Base-by-base conservation (phyloP, 2,797 vertebrate genomes). In the Sebastiscus tertius region DNA sequence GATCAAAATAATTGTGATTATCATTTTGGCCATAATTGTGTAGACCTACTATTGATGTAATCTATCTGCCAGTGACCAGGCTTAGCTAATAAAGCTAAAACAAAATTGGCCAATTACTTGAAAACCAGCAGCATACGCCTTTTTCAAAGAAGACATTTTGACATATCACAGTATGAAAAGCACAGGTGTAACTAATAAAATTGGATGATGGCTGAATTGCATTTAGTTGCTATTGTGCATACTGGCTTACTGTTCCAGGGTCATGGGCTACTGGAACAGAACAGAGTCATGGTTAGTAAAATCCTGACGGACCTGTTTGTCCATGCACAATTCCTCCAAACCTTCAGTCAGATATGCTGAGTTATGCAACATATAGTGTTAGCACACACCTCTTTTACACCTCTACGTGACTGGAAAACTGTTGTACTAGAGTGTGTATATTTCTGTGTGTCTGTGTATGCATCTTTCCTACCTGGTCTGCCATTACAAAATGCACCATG, bases 271-370 rank as follows among this genome's bases (percentile, higher is more conserved):
- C 49, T 29, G 52, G 31, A 22, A n/a, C 29, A 62, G 12, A 24
- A 22, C 5, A 54, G 4, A 71, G 36, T 1, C 26, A 58, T n/a
- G 6, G 6, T 12, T 7, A 33, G 42, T 26, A 12, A 61, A 33
- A 52, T 18, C 71, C 71, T 63, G 79, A 72, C 16, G 10, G 84
- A 80, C 82, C 73, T n/a, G 84, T 84, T 78, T 54, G 61, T 75
- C 22, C 29, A 58, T n/a, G 12, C 5, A 70, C 11, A 63, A 63
- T 34, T 34, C 59, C 33, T 22, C n/a, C 61, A 11, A 12, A 20
- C 46, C 31, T 49, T 39, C 14, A 63, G 36, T 63, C 59, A 27
- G 26, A 20, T n/a, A 59, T 31, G 26, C 33, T 26, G 16, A 14
- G 61, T 79, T 74, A 70, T 8, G n/a, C 10, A 75, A 66, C 29